Evolutionary conservation across 2,797 vertebrate genomes (phyloP), one percentile per base, ranked within the genome.

Genomic region (Prunella strophiata): DNA sequence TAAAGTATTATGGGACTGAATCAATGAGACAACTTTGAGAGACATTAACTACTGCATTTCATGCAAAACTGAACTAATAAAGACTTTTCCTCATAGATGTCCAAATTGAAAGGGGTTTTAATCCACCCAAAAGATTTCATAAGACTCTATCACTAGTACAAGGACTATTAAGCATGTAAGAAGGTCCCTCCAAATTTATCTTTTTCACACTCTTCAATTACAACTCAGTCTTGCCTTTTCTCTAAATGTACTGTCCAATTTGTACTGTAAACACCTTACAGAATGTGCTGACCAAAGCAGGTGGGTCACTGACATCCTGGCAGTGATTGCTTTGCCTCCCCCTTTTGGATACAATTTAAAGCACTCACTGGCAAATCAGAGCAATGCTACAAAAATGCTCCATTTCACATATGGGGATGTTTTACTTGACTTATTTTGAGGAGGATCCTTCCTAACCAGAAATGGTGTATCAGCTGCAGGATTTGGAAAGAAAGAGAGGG

Each of bases 41-140:
- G 51, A 48, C 16, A 75, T 27, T 75, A 91, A 86, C 51, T 62
- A 34, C 47, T 65, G 68, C 75, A 58, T 81, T 94, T 91, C 73
- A 83, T 32, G 79, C 63, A 92, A 92, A 96, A 83, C 36, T n/a
- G 59, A 93, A 62, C 54, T 75, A 78, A 84, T 62, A 85, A 75
- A 32, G 72, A 50, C 48, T 85, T 68, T 32, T 84, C 32, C n/a
- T 92, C 78, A 48, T 51, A 83, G 48, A 85, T 52, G 47, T 63
- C 50, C 66, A 73, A 88, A 89, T 7, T 63, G 42, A 91, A 96
- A 80, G 32, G 38, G 11, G 11, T 73, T 89, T 93, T 72, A 94
- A 93, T 91, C 62, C 48, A 78, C 59, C 42, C 48, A 86, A 59
- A 91, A 48, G 47, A 76, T 92, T 94, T 78, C 45, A 10, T 30